Percentiles rank a stretch among this genome's conserved stretches.
Conservation (phyloP, 2,113 vertebrate genomes). For the Gallinago media region DNA sequence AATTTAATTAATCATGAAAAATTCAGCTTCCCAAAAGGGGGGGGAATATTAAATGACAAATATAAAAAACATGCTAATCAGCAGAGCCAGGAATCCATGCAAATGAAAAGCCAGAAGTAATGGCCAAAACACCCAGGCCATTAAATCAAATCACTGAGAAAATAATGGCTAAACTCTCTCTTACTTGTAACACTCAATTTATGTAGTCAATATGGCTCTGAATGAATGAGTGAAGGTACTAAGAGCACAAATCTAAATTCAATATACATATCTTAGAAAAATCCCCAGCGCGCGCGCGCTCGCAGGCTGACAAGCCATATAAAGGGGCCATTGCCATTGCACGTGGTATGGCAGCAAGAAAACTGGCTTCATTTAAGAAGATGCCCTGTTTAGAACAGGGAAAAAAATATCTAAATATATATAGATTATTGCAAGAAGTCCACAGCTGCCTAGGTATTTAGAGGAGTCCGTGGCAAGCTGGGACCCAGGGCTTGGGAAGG, state of each 20-base stretch:
- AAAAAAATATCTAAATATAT: neutral
- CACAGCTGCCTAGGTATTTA: neutral
- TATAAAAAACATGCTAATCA: slow-evolving; percentile 58
- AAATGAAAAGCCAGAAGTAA: slow-evolving; percentile 73
- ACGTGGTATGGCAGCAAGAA: neutral
- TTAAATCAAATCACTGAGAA: slow-evolving; percentile 79
- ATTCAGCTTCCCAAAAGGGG: neutral
- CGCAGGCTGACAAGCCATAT: neutral
- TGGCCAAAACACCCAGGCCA: slow-evolving; percentile 57
- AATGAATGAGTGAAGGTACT: slow-evolving; percentile 75
- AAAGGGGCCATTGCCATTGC: neutral
- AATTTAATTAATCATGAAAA: slow-evolving; percentile 32
- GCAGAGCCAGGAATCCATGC: slow-evolving; percentile 62
- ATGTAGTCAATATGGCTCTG: slow-evolving; percentile 72
- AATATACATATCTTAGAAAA: slow-evolving; percentile 65
- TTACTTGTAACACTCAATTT: slow-evolving; percentile 81
- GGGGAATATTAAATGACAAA: neutral
- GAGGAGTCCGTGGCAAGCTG: neutral
- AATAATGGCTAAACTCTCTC: slow-evolving; percentile 81
- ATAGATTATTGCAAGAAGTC: neutral
- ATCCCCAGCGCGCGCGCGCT: neutral
- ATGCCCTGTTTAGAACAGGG: neutral
- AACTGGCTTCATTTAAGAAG: neutral
- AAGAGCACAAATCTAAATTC: slow-evolving; percentile 76
- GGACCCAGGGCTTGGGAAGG: neutral